A percentile compares a stretch with the other conserved stretches of the same genome.
Conservation (phyloP, 2,797 vertebrate genomes). For the Schizopygopsis pylzovi region DNA sequence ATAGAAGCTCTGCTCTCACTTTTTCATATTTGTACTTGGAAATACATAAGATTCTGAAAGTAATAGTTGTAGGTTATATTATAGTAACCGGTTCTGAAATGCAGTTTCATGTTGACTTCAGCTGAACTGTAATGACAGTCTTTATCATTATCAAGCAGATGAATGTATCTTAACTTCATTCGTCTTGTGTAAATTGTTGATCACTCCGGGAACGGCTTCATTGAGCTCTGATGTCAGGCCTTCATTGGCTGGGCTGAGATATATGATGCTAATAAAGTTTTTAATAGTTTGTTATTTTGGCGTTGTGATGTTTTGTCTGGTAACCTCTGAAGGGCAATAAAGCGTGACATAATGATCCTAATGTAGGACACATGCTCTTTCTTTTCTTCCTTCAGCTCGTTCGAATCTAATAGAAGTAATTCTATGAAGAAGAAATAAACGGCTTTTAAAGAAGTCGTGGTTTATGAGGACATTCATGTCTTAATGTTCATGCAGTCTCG, state of each 20-base stretch:
- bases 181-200: conserved; percentile 65
- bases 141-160: conserved; percentile 69
- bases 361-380: conserved; percentile 18
- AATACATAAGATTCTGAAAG: background rate
- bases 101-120: background rate
- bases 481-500: background rate
- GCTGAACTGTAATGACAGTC: conserved; percentile 49
- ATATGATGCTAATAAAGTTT: background rate
- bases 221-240: conserved; percentile 58
- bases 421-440: conserved; percentile 43
- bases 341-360: background rate
- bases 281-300: background rate
- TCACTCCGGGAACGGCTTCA: conserved; percentile 59
- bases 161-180: conserved; percentile 58
- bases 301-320: background rate
- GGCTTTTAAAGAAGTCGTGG: conserved; percentile 26
- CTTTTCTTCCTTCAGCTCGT: conserved; percentile 35
- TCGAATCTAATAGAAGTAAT: conserved; percentile 50
- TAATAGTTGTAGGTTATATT: too few species aligned
- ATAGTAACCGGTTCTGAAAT: background rate
- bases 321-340: conserved; percentile 5
- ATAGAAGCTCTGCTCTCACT: too few species aligned
- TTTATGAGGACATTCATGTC: conserved; percentile 11
- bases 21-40: background rate
- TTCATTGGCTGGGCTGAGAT: background rate